Conservation (phyloP, 2,113 vertebrate species). For the Entomyzon cyanotis region DNA sequence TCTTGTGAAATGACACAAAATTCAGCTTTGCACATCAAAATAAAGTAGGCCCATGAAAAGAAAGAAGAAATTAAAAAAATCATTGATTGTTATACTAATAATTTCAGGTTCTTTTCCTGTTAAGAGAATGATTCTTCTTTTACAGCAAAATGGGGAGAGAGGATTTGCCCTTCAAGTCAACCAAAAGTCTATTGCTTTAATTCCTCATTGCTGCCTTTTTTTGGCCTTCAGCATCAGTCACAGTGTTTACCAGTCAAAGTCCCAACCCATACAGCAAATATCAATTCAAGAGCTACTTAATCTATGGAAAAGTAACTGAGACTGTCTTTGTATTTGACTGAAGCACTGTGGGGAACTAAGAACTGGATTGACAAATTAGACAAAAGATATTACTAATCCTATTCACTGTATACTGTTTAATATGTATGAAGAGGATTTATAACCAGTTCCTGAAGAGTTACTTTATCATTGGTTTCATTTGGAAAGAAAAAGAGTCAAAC, state of each 20-base stretch:
- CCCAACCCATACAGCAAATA: slow-evolving; percentile 67
- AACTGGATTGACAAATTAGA: slow-evolving; percentile 63
- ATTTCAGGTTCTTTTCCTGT: not conserved
- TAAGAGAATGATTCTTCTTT: not conserved
- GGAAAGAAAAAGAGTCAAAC: slow-evolving; percentile 31
- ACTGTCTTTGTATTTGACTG: slow-evolving; percentile 63
- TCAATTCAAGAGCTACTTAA: slow-evolving; percentile 64
- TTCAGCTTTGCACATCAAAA: not conserved
- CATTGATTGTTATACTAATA: not conserved
- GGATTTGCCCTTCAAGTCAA: slow-evolving; percentile 54
- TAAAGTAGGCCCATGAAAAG: not conserved
- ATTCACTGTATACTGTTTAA: slow-evolving; percentile 65
- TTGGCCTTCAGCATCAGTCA: slow-evolving; percentile 48
- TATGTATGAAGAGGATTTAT: slow-evolving; percentile 63
- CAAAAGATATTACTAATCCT: slow-evolving; percentile 67
- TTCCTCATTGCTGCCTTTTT: slow-evolving; percentile 52
- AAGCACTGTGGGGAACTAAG: slow-evolving; percentile 56
- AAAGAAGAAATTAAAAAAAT: slow-evolving; percentile 12
- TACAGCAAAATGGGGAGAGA: not conserved
- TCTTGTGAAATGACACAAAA: not conserved
- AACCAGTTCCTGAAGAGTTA: slow-evolving; percentile 67
- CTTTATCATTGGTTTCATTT: slow-evolving; percentile 57
- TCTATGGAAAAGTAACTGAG: slow-evolving; percentile 65
- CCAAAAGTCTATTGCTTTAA: slow-evolving; percentile 49
- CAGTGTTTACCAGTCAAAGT: slow-evolving; percentile 66